Conservation (phyloP, 2,888 invertebrate species). For the Drosophila nr. medialis region DNA sequence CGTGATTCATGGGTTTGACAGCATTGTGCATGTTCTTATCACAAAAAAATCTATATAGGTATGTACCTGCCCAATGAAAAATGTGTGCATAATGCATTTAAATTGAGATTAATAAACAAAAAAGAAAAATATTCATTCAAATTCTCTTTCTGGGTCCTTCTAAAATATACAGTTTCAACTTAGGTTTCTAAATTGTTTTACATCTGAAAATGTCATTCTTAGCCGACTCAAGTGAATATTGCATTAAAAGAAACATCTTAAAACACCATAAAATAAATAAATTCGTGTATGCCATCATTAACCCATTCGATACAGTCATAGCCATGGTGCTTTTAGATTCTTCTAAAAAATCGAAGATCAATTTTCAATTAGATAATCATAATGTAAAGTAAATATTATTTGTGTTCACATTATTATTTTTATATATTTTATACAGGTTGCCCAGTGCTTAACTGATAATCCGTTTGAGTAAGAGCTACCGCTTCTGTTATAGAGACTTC, state of each 20-base stretch:
- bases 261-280: background rate
- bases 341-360: background rate
- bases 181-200: background rate
- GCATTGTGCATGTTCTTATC: constrained; percentile 28
- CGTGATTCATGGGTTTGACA: constrained; percentile 51
- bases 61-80: background rate
- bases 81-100: background rate
- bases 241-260: background rate
- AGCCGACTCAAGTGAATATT: background rate
- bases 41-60: background rate
- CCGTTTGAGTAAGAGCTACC: background rate
- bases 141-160: background rate
- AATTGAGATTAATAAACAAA: background rate
- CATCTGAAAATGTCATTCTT: background rate
- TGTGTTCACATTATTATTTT: background rate
- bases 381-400: background rate
- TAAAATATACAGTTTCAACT: background rate
- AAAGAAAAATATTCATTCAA: background rate
- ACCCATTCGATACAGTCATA: no score
- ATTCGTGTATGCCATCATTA: background rate
- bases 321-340: background rate
- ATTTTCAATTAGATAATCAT: background rate
- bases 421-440: background rate
- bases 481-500: background rate
- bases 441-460: background rate